Evolutionary conservation across 1,140 invertebrate species (phyloP), one percentile per base, ranked within the genome.

Genomic region (Nephotettix cincticeps): DNA sequence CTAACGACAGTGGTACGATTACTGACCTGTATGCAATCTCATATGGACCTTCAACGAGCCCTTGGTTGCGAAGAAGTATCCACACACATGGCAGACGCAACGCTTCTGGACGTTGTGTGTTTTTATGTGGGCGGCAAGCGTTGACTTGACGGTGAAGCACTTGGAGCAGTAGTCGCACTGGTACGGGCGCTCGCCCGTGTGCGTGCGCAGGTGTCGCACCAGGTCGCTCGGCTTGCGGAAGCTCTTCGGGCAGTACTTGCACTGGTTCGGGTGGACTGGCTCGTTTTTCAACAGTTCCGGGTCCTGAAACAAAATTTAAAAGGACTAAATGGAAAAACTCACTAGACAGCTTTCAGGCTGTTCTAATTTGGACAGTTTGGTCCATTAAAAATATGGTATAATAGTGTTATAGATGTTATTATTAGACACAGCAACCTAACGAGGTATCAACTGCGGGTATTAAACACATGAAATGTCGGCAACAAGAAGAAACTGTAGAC

Each of bases 11-110:
- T 43, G 40, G 40, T 43, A 43, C 40, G n/a, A n/a, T n/a, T 61
- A 71, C 54, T 76, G 75, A 84, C 84, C 85, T 63, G 88, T 89
- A 75, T 90, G 88, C 0, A 89, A 77, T 68, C 88, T 76, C 88
- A 91, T 90, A 76, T 92, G 91, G 14, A 91, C 86, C 77, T 90
- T 90, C 0, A 92, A 78, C 69, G 84, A 87, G 2, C 87, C 86
- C 72, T 86, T 88, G 0, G 86, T 87, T 9, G 87, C 82, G 76
- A 89, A 90, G 25, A 82, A 74, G 68, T 81, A 83, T 66, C 81
- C 82, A 73, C 89, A 90, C 4, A 89, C 81, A 56, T 87, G 83
- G 74, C 89, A 90, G 14, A 77, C 77, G 70, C 85, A 87, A 28
- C 82, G 82, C 77, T 85, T 86, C 56, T 79, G 79, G 1, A 78